Base-by-base conservation (phyloP, 2,888 invertebrate species). In the Heteromyza rotundicornis region DNA sequence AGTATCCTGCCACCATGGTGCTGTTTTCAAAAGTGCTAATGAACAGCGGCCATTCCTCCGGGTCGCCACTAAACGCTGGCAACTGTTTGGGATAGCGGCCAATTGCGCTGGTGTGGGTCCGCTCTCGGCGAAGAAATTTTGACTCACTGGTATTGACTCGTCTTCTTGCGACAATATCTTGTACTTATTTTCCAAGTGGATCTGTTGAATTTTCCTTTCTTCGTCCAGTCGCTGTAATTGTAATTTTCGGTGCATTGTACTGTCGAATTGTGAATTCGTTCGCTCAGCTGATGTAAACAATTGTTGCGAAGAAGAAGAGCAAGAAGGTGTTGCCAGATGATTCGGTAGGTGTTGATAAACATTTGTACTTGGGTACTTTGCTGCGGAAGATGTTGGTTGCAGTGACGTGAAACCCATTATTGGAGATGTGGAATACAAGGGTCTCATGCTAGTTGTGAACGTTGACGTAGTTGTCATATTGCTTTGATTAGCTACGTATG, bases 41-140 rank as follows among this genome's bases (percentile, higher is more conserved):
- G 10, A 65, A 65, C 1, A 65, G 19, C 14, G 59, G 64, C 62
- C 62, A 59, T 14, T 64, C 64, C 47, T 62, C 59, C 20, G 58
- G 61, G 19, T 55, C 55, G 12, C 56, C 52, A 20, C 10, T 64
- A 27, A 64, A 64, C 36, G 51, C 27, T 23, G 64, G 58, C 12
- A 65, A 32, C 36, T 55, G 61, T 20, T 64, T 57, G 3, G 54
- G 49, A 3, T 51, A 8, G 64, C 51, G 2, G 59, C 56, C 12
- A 57, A 16, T n/a, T 63, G 50, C 17, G 36, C 24, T 12, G 60
- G 24, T 2, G 52, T 23, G 19, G 50, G 24, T 8, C n/a, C n/a
- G n/a, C n/a, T n/a, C n/a, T n/a, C n/a, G n/a, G n/a, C n/a, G n/a
- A n/a, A n/a, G n/a, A n/a, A n/a, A n/a, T n/a, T n/a, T n/a, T n/a